phyloP scores from a whole-genome alignment of 1,140 invertebrate species.

The Whitmania pigra region DNA sequence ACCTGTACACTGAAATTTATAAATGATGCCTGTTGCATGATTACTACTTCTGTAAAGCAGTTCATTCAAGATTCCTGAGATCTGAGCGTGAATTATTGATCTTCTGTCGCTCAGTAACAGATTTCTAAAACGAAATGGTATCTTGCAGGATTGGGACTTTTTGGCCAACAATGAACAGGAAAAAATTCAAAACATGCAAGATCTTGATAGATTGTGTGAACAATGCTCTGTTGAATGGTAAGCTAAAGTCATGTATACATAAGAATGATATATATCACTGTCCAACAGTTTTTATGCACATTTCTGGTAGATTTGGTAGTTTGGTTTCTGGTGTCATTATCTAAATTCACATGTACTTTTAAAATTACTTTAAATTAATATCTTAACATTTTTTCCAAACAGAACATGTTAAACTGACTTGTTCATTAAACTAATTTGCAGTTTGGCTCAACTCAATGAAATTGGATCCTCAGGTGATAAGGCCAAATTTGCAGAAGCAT shows the following conservation, averaged over 20 bases:
- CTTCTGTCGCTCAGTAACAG: too few species aligned
- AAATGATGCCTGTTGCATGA: not conserved
- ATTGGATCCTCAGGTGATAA: conserved; percentile 43
- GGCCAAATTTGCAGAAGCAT: conserved; percentile 31
- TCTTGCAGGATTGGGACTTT: conserved; percentile 59
- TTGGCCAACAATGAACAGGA: conserved; percentile 62
- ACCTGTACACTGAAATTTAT: not conserved
- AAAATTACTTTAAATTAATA: too few species aligned
- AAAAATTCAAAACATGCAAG: conserved; percentile 67
- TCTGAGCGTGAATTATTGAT: conserved; percentile 11
- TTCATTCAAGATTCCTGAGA: not conserved
- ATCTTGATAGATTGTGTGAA: conserved; percentile 78
- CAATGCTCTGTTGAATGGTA: conserved; percentile 48
- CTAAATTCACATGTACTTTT: too few species aligned
- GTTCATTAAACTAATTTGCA: too few species aligned
- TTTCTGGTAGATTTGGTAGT: too few species aligned
- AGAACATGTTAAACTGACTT: too few species aligned
- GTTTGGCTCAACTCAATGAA: conserved; percentile 65
- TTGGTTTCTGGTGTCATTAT: too few species aligned
- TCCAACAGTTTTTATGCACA: too few species aligned
- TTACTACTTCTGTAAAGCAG: too few species aligned
- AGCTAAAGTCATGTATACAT: conserved; percentile 17
- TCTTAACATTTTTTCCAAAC: too few species aligned
- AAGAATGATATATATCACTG: too few species aligned
- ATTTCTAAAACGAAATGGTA: too few species aligned